Evolutionary conservation across 1,140 invertebrate genomes (phyloP), one percentile per base, ranked within the genome.

Genomic region (Dysdera silvatica): DNA sequence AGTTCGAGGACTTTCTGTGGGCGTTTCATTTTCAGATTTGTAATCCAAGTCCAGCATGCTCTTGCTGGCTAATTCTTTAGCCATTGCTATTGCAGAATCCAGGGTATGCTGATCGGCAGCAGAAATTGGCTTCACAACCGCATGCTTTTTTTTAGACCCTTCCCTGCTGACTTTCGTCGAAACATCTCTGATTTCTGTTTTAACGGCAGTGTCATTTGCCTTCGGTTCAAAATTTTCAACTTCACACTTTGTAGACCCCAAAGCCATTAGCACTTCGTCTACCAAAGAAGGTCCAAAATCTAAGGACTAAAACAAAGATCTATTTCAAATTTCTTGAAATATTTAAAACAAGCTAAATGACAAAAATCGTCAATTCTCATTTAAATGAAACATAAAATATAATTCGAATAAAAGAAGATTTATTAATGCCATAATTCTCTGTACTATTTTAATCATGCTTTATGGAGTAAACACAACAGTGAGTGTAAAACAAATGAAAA

Each of bases 241-340:
- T 12, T 64, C 59, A 32, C 66, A 56, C 26, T 66, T 67, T 29
- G 51, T 68, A 10, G 69, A 75, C 70, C 80, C 81, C 52, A 90
- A 75, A 18, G 86, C 87, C 69, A 85, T 85, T 70, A 97, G 89
- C 78, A 96, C 90, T 78, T 97, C 94, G 72, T 95, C 93, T 71
- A 96, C 80, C 33, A 98, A 78, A 65, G 91, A 96, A 8, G 92
- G 88, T 14, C 91, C 91, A 71, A 95, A 87, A 77, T 97, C 93
- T 64, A 90, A 85, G 48, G 85, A 84, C 83, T 85, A 71, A n/a
- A 79, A 76, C 5, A 40, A 40, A 28, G 10, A 56, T 31, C 7
- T 45, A n/a, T 6, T n/a, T 45, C 7, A 45, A n/a, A 45, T 10
- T 18, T 45, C 16, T 29, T 23, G 18, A 31, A 23, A 16, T 53